Evolutionary conservation across 1,140 invertebrate species (phyloP).

Genomic region (Drosophila ambigua): DNA sequence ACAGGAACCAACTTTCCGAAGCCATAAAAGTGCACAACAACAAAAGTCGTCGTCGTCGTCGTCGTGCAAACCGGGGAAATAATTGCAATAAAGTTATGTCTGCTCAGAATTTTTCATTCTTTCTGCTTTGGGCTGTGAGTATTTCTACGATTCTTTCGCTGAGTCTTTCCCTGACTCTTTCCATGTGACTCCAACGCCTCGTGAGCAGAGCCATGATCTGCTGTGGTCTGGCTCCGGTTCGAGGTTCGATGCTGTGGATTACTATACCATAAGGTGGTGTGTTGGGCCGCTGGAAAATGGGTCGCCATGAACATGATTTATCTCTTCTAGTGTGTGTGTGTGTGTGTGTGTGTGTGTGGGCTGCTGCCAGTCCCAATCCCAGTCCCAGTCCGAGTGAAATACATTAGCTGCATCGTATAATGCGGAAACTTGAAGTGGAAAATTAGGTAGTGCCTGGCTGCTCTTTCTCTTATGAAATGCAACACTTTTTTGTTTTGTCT

Average conservation of each 20-base stretch:
- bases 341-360: conserved; percentile 17
- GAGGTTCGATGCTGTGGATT: conserved; percentile 32
- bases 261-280: conserved; percentile 14
- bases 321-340: conserved; percentile 17
- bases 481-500: conserved; percentile 7
- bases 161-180: neutral
- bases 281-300: conserved; percentile 28
- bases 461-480: neutral
- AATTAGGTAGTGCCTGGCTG: neutral
- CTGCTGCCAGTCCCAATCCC: neutral
- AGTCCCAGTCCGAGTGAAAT: neutral
- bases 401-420: conserved; percentile 6
- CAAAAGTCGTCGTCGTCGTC: conserved; percentile 8
- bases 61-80: conserved; percentile 17
- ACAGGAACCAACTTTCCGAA: conserved; percentile 11
- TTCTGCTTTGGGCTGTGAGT: too few species aligned
- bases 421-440: conserved; percentile 7
- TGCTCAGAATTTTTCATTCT: conserved; percentile 25
- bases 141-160: too few species aligned
- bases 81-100: conserved; percentile 69
- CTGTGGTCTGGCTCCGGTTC: conserved; percentile 28
- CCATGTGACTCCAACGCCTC: neutral
- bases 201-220: conserved; percentile 24
- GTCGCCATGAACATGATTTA: conserved; percentile 41
- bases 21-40: conserved; percentile 67